Conservation (phyloP, 2,797 vertebrate genomes). For the Anomalospiza imberbis region DNA sequence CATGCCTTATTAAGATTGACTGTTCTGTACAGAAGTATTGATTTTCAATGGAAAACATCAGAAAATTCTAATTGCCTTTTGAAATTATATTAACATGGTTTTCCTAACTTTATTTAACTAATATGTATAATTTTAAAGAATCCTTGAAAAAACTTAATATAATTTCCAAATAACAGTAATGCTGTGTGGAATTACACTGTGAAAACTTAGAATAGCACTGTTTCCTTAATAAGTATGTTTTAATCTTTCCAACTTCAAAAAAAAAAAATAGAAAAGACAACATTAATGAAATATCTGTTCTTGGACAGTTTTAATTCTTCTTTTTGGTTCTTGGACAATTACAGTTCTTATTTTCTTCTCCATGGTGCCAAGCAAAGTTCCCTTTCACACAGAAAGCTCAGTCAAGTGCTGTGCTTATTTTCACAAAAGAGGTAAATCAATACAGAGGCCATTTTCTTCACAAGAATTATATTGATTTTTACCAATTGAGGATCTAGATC, state of each 20-base stretch:
- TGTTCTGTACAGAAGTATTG: neutral
- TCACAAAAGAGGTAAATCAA: neutral
- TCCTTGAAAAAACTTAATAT: neutral
- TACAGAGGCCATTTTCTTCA: neutral
- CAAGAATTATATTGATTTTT: neutral
- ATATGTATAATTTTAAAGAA: neutral
- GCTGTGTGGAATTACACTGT: fast-evolving
- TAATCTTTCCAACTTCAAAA: neutral
- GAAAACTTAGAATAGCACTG: neutral
- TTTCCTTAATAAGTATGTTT: neutral
- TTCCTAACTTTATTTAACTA: neutral
- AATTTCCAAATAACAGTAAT: neutral
- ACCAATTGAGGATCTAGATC: neutral
- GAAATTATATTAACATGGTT: neutral
- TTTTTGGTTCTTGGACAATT: neutral
- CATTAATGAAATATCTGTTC: neutral
- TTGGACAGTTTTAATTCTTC: neutral
- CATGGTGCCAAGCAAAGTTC: neutral
- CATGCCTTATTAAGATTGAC: neutral
- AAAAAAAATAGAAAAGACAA: neutral
- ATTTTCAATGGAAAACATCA: neutral
- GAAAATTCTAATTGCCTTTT: neutral
- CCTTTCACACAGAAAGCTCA: neutral
- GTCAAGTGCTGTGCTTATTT: neutral
- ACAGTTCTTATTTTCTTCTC: neutral